Evolutionary conservation across 2,113 vertebrate genomes (phyloP), one percentile per base, ranked within the genome.

Genomic region (Pogona vitticeps): DNA sequence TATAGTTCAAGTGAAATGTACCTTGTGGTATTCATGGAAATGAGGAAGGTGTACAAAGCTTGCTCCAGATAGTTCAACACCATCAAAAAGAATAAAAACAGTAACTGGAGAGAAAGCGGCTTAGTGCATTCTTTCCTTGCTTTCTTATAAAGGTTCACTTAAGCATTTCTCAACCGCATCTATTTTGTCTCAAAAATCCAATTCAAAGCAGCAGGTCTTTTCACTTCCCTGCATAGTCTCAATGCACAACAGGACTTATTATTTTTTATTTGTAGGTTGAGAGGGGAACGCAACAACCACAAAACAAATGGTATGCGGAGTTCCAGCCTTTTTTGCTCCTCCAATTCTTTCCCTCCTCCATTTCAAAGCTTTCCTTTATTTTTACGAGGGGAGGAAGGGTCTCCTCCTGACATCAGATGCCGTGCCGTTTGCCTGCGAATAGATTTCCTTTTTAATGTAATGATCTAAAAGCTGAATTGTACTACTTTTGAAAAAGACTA

Each of bases 391-490:
- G 38, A 38, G 26, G 58, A 56, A 77, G 15, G 2, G 68, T 72
- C 63, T 83, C n/a, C 21, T 86, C 33, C 88, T 88, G 85, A 79
- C 20, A 76, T 72, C 75, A 76, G 40, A 56, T 1, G 23, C 38
- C 8, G 1, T 31, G 33, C 83, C 83, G 42, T 88, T 88, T 83
- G 26, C 52, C 36, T 91, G 79, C 13, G 58, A 88, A 18, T 1
- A 89, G 89, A 76, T 75, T 91, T 91, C 79, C 82, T 88, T 89
- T 83, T 86, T 89, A 84, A 88, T 79, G 20, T 72, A 87, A 77
- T 31, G 71, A 33, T 88, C 80, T 77, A 68, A 92, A 73, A 88
- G 87, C 80, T 46, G 76, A 89, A 90, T 61, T 63, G 46, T 63
- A 88, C 88, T 91, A 58, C 17, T 88, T 88, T 91, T 89, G n/a